phyloP scores from a whole-genome alignment of 2,113 vertebrate genomes.

The Channa argus region DNA sequence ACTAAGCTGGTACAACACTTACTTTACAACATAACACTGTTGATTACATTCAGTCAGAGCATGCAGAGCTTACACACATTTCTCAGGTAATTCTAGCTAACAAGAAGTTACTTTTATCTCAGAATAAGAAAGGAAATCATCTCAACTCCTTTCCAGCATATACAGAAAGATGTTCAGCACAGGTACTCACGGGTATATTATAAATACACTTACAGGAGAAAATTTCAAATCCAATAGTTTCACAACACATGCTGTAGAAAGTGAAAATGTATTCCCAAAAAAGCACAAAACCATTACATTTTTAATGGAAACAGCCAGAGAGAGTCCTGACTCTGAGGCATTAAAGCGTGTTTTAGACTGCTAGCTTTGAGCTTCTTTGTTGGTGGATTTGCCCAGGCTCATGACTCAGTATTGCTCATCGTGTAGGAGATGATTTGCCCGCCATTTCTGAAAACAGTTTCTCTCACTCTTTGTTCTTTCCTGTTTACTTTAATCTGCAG shows the following conservation, averaged over 20 bases:
- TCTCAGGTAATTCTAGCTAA: neutral
- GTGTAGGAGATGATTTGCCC: slow-evolving; percentile 75
- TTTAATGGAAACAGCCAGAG: slow-evolving; percentile 37
- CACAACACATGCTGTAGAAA: slow-evolving; percentile 36
- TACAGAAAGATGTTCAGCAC: slow-evolving; percentile 19
- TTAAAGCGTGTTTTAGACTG: slow-evolving; percentile 69
- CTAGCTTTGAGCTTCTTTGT: slow-evolving; percentile 70
- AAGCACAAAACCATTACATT: slow-evolving; percentile 41
- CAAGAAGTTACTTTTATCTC: slow-evolving; percentile 11
- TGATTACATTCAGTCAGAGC: slow-evolving; percentile 6
- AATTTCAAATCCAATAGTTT: slow-evolving; percentile 61
- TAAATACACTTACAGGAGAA: slow-evolving; percentile 60
- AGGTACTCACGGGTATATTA: slow-evolving; percentile 60
- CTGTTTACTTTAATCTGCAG: slow-evolving; percentile 37
- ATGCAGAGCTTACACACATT: slow-evolving; percentile 27
- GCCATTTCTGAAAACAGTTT: slow-evolving; percentile 77
- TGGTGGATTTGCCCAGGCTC: slow-evolving; percentile 71
- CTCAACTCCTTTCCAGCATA: slow-evolving; percentile 27
- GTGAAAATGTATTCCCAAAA: slow-evolving; percentile 53
- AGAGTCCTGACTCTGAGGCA: slow-evolving; percentile 57
- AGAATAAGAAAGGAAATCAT: slow-evolving; percentile 2
- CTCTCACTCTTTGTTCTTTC: slow-evolving; percentile 69
- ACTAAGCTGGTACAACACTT: slow-evolving; percentile 19
- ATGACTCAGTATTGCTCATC: slow-evolving; percentile 86
- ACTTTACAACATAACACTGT: neutral